Evolutionary conservation across 2,113 vertebrate species (phyloP).

Genomic region (Antigone vipio): DNA sequence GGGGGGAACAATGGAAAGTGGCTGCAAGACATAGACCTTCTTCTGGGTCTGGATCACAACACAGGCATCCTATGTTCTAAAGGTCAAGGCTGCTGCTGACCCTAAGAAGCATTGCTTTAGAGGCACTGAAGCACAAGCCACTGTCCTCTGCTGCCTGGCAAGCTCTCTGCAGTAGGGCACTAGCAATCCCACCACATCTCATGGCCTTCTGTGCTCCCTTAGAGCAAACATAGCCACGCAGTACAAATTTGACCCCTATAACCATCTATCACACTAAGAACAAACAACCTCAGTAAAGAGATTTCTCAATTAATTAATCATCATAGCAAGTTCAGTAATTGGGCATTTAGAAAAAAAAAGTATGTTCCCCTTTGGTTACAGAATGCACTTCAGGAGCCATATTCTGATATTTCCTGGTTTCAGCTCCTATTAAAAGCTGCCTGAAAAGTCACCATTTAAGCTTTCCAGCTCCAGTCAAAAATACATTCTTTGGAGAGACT

Average conservation of each 20-base stretch:
- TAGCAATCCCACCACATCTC: background rate
- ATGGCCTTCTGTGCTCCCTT: background rate
- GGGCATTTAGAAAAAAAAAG: background rate
- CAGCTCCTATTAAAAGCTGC: background rate
- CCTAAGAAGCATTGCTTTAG: background rate
- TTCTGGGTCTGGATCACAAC: background rate
- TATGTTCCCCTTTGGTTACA: background rate
- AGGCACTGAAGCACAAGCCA: background rate
- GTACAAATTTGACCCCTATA: background rate
- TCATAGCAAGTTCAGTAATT: background rate
- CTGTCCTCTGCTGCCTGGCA: background rate
- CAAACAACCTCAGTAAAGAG: background rate
- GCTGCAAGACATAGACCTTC: background rate
- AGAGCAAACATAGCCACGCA: background rate
- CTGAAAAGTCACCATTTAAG: background rate
- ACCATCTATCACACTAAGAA: background rate
- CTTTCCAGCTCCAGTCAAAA: background rate
- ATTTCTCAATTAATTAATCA: background rate
- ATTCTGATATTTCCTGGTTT: background rate
- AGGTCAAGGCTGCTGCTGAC: background rate
- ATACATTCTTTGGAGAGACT: constrained; percentile 9
- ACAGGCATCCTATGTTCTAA: background rate
- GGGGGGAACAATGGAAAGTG: background rate
- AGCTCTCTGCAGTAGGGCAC: rapidly evolving
- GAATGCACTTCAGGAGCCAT: background rate